Percentiles rank a stretch among this genome's conserved stretches.
These are phyloP conservation scores for Lamellibrachia luymesi DNA, from an alignment of 1,140 invertebrate genomes.

Conservation along the genomic window DNA sequence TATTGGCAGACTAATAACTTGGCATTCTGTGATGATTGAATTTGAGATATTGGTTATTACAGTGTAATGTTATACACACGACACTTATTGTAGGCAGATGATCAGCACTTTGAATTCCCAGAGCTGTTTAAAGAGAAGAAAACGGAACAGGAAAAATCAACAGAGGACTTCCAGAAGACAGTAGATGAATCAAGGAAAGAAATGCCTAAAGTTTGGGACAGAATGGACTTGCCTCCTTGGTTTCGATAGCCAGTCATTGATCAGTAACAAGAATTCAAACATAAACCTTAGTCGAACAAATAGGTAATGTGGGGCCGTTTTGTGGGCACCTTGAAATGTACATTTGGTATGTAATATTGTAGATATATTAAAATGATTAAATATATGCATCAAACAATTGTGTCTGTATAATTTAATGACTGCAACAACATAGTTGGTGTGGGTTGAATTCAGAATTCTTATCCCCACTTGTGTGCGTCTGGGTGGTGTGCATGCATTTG, in stretches of 20 bases:
- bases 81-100: background rate
- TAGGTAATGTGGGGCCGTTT: background rate
- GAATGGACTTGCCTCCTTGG: slow-evolving; percentile 7
- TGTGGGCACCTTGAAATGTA: background rate
- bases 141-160: slow-evolving; percentile 1
- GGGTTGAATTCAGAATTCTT: background rate
- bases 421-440: background rate
- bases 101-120: slow-evolving; percentile 19
- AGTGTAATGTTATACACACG: background rate
- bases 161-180: background rate
- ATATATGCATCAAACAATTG: background rate
- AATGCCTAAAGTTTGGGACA: slow-evolving; percentile 7
- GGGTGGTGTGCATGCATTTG: too few relatives aligned
- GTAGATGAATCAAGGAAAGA: background rate
- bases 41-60: background rate
- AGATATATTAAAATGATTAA: background rate
- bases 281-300: background rate
- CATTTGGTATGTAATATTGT: background rate
- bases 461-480: too few relatives aligned
- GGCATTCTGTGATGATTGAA: background rate
- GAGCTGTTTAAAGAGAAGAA: slow-evolving; percentile 20
- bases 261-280: slow-evolving; percentile 22
- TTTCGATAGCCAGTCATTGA: slow-evolving; percentile 11
- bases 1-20: background rate
- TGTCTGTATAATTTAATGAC: background rate